phyloP scores from a whole-genome alignment of 2,888 invertebrate genomes.

The Sinohyriopsis cumingii region DNA sequence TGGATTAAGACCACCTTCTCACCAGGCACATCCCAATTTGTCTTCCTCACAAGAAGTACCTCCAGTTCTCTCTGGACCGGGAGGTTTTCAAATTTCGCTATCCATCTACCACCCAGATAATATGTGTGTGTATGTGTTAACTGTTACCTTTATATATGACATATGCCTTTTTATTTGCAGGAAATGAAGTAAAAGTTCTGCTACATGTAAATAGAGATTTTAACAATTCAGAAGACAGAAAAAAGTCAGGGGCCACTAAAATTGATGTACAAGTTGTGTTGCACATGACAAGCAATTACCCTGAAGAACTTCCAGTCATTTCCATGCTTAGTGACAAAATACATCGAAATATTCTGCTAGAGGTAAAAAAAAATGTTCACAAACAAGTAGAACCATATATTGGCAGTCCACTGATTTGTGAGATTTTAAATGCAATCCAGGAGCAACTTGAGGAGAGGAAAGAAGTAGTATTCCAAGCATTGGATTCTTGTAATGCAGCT shows the following conservation, averaged over 20 bases:
- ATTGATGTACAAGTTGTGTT: conserved; percentile 20
- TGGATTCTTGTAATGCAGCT: neutral
- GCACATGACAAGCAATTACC: conserved; percentile 22
- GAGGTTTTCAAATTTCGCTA: too few relatives aligned
- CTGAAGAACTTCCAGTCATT: conserved; percentile 29
- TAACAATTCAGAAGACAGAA: neutral
- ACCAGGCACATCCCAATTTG: too few relatives aligned
- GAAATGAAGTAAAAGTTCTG: conserved; percentile 3
- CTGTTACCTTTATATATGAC: conserved; percentile 1
- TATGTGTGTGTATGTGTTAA: too few relatives aligned
- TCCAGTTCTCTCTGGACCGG: too few relatives aligned
- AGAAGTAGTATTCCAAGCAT: neutral
- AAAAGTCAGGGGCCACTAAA: neutral
- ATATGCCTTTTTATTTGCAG: neutral
- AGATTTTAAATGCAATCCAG: conserved; percentile 31
- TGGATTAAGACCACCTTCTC: too few relatives aligned
- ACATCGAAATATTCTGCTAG: conserved; percentile 10
- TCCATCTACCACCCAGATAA: too few relatives aligned
- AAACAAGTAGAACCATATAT: conserved; percentile 18
- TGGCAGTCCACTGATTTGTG: conserved; percentile 42
- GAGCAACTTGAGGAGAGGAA: conserved; percentile 24
- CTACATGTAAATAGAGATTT: conserved; percentile 1
- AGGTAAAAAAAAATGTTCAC: conserved; percentile 21
- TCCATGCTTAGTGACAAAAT: conserved; percentile 25
- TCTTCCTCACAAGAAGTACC: too few relatives aligned